Percentiles rank a stretch among this genome's conserved stretches.
Evolutionary conservation across 2,888 invertebrate genomes (phyloP).

Genomic region (Strigamia transsilvanica): DNA sequence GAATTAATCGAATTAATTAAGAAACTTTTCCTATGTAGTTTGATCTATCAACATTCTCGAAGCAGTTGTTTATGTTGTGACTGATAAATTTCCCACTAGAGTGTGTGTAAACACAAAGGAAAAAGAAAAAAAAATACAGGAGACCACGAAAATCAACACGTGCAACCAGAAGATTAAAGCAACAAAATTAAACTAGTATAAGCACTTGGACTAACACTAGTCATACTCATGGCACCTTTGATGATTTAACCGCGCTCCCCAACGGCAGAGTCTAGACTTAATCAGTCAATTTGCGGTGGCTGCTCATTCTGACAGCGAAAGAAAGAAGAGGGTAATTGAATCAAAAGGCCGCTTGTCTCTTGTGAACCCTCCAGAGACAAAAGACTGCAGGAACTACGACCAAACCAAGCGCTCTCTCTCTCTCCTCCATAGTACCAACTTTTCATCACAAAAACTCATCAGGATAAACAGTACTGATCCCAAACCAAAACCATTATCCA

Average conservation of each 20-base stretch:
- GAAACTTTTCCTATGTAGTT: neutral
- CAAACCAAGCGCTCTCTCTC: neutral
- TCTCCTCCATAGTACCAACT: neutral
- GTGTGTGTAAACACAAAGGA: neutral
- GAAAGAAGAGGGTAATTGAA: slow-evolving; percentile 21
- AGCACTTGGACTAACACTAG: slow-evolving; percentile 21
- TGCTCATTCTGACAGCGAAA: slow-evolving; percentile 30
- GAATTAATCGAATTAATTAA: no score
- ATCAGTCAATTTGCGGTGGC: slow-evolving; percentile 25
- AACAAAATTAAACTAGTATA: slow-evolving; percentile 3
- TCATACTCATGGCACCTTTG: slow-evolving; percentile 11
- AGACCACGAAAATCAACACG: neutral
- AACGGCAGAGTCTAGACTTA: slow-evolving; percentile 25
- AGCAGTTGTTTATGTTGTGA: neutral
- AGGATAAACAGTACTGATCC: neutral
- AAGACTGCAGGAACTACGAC: slow-evolving; percentile 10
- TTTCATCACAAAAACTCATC: neutral
- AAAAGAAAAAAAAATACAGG: neutral
- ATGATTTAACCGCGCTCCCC: slow-evolving; percentile 30
- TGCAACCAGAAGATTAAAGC: neutral
- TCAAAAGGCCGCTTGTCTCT: slow-evolving; percentile 30
- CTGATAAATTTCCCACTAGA: neutral
- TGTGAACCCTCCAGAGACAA: slow-evolving; percentile 21
- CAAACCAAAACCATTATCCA: neutral
- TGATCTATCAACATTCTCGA: neutral